Evolutionary conservation across 92 coral and sea anemone genomes (phyloP), one percentile per base, ranked within the genome.

Genomic region (Epizoanthus scotinus): DNA sequence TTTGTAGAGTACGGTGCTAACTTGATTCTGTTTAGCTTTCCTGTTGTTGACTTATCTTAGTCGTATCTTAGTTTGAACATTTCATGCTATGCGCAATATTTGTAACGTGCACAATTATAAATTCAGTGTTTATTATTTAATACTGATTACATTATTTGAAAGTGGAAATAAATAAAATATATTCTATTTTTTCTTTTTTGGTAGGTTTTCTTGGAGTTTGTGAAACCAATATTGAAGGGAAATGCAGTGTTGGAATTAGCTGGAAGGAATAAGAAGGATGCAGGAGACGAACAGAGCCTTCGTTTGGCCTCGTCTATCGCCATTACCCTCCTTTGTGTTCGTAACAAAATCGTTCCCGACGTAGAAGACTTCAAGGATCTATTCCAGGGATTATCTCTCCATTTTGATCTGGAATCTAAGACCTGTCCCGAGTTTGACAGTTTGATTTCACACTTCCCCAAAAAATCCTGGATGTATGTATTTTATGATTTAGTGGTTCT

Each of bases 281-380:
- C 24, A 18, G 53, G 25, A 6, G 73, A 68, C 12, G 13, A 21
- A 68, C 73, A 68, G 24, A 38, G 5, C 73, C 73, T 68, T 42
- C 73, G 73, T 8, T 68, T 68, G 29, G 73, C 73, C 3, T 68
- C 73, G 53, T 68, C 55, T 17, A 44, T 68, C 18, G 73, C 73
- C 29, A 68, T 68, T 15, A 22, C 55, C 7, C 1, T 68, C 18
- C 17, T 68, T 2, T 68, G 22, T 42, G 73, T 20, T 68, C 73
- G 57, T 27, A 18, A 68, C 34, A 0, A 36, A 68, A 8, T 68
- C 20, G 0, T 0, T 21, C 73, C 54, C 12, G 19, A 42, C 13
- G 73, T 8, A 44, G 73, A 68, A 68, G 57, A 42, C 26, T 22
- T 68, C 57, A 68, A 68, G 8, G 73, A 68, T 68, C 73, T 68